Conservation (phyloP, 2,113 vertebrate species). For the Sterrhoptilus dennistouni region DNA sequence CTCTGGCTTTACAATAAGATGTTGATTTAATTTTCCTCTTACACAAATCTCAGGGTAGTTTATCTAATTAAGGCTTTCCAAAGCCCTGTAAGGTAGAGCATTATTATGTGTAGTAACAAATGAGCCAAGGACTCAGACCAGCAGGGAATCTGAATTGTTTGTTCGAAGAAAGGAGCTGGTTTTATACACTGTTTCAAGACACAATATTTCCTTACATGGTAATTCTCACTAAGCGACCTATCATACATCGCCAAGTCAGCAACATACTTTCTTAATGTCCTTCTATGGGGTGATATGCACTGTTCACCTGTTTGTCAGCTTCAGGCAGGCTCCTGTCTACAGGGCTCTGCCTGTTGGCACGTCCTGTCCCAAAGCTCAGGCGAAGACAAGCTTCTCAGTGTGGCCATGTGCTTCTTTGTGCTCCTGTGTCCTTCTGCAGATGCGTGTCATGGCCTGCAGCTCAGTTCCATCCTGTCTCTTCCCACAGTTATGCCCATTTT, state of each 20-base stretch:
- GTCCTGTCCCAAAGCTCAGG: neutral
- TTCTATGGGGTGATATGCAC: neutral
- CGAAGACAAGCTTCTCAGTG: neutral
- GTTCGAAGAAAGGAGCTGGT: neutral
- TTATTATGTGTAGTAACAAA: neutral
- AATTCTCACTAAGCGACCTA: neutral
- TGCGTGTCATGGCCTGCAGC: neutral
- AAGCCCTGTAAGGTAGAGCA: neutral
- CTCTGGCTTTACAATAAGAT: neutral
- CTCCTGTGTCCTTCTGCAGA: neutral
- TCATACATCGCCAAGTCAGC: neutral
- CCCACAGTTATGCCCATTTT: neutral
- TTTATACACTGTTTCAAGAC: neutral
- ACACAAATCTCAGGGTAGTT: slow-evolving; percentile 10
- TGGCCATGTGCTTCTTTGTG: neutral
- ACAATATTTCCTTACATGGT: neutral
- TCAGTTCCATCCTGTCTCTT: neutral
- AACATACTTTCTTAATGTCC: neutral
- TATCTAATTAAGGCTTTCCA: slow-evolving; percentile 44
- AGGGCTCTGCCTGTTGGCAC: neutral
- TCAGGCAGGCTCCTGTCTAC: neutral
- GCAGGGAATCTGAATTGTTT: neutral
- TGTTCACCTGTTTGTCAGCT: neutral
- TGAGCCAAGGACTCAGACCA: neutral
- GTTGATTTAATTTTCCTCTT: slow-evolving; percentile 44